A percentile compares a stretch with the other conserved stretches of the same genome.
phyloP scores from a whole-genome alignment of 2,113 vertebrate species.

The Protomyctophum bolini region DNA sequence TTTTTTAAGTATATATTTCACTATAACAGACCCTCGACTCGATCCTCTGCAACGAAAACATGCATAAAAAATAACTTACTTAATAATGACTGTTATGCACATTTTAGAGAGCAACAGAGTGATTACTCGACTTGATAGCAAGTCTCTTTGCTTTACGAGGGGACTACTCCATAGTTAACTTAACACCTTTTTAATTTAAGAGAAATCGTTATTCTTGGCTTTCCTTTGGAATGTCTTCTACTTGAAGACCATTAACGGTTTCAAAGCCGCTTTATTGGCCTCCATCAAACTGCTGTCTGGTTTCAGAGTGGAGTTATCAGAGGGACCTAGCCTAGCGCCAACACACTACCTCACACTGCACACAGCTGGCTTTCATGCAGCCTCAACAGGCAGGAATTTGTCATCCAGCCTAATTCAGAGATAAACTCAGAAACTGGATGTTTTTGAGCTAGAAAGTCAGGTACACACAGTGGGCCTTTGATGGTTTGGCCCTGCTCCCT shows the following conservation, averaged over 20 bases:
- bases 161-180: background rate
- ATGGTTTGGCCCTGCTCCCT: conserved; percentile 10
- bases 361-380: conserved; percentile 12
- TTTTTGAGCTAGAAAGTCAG: conserved; percentile 7
- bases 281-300: conserved; percentile 1
- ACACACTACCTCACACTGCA: conserved; percentile 3
- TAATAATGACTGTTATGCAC: conserved; percentile 1
- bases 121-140: no score
- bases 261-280: background rate
- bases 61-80: no score
- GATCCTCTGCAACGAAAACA: no score
- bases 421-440: conserved; percentile 34
- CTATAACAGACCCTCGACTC: no score
- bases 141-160: conserved; percentile 15
- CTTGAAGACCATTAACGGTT: background rate
- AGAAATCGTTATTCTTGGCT: no score
- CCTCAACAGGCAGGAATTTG: conserved; percentile 60
- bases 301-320: conserved; percentile 7
- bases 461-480: conserved; percentile 45
- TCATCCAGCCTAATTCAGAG: conserved; percentile 45
- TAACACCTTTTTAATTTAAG: no score
- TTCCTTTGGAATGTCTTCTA: no score
- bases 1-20: no score
- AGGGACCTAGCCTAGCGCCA: conserved; percentile 15
- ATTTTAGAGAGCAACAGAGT: conserved; percentile 7